Evolutionary conservation across 64 coral and sea anemone genomes (phyloP).

Genomic region (Stichodactyla helianthus): DNA sequence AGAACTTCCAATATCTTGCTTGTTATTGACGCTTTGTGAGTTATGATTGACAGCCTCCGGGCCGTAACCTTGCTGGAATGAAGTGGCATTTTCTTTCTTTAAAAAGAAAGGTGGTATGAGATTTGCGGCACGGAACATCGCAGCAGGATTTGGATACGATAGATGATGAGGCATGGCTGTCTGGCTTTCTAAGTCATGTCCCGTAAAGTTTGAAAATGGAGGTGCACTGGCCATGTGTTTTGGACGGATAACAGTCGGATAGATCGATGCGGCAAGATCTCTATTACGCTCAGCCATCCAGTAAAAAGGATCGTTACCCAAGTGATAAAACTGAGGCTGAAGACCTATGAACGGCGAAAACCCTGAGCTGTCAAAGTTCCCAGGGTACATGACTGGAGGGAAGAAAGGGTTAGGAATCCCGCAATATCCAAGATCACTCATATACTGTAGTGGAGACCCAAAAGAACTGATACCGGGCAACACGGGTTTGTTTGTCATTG

Average conservation of each 20-base stretch:
- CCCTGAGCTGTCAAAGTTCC: background rate
- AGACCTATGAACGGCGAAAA: background rate
- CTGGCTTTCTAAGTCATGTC: background rate
- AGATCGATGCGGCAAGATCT: background rate
- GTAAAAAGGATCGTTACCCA: background rate
- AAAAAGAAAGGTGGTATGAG: background rate
- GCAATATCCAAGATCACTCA: background rate
- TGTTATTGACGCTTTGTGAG: background rate
- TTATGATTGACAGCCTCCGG: background rate
- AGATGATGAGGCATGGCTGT: background rate
- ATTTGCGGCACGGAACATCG: slow-evolving; percentile 25
- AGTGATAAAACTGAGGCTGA: background rate
- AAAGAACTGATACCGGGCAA: background rate
- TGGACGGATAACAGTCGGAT: slow-evolving; percentile 13
- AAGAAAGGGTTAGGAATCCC: background rate
- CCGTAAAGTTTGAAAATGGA: background rate
- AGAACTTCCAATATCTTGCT: background rate
- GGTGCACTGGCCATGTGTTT: background rate
- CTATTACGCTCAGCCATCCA: background rate
- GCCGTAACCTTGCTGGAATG: background rate
- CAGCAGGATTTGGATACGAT: slow-evolving; percentile 8
- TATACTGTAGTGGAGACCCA: background rate
- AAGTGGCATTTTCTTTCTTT: background rate
- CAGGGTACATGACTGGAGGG: slow-evolving; percentile 3
- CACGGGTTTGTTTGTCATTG: background rate